A percentile compares a stretch with the other conserved stretches of the same genome.
Evolutionary conservation across 2,888 invertebrate species (phyloP).

Genomic region (Zygogramma bicolorata): DNA sequence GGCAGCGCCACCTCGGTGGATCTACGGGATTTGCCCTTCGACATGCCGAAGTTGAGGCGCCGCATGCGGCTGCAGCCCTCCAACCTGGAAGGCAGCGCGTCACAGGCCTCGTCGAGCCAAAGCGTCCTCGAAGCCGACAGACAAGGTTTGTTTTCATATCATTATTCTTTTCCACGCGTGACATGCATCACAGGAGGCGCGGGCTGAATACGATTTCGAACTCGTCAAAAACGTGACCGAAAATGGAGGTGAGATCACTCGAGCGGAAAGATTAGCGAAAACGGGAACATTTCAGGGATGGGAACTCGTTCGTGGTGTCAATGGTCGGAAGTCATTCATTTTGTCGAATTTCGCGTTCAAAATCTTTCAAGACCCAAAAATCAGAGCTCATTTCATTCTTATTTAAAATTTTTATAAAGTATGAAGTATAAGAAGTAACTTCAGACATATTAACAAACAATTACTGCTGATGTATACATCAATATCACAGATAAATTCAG

Average conservation of each 20-base stretch:
- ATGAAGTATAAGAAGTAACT: too few relatives aligned
- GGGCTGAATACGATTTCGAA: background rate
- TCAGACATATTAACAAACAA: too few relatives aligned
- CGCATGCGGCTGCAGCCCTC: constrained; percentile 74
- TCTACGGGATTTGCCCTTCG: constrained; percentile 86
- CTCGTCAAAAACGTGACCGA: background rate
- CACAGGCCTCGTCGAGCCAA: constrained; percentile 86
- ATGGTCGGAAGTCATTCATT: too few relatives aligned
- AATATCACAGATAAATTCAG: too few relatives aligned
- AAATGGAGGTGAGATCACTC: background rate
- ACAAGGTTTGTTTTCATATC: constrained; percentile 67
- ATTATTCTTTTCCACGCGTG: background rate
- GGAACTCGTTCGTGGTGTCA: too few relatives aligned
- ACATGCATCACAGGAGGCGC: background rate
- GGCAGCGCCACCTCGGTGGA: constrained; percentile 82
- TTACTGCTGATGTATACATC: too few relatives aligned
- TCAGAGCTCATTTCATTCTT: too few relatives aligned
- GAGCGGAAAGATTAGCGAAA: background rate
- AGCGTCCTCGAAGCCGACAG: constrained; percentile 81
- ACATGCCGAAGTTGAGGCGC: constrained; percentile 89
- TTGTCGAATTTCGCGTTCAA: too few relatives aligned
- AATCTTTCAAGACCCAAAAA: too few relatives aligned
- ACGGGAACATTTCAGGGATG: background rate
- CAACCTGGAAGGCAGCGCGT: constrained; percentile 79
- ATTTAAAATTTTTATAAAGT: too few relatives aligned